Percentiles rank a stretch among this genome's conserved stretches.
These are phyloP conservation scores for Reticulitermes lucifugus DNA, from an alignment of 2,888 invertebrate genomes.

Conservation along the genomic window DNA sequence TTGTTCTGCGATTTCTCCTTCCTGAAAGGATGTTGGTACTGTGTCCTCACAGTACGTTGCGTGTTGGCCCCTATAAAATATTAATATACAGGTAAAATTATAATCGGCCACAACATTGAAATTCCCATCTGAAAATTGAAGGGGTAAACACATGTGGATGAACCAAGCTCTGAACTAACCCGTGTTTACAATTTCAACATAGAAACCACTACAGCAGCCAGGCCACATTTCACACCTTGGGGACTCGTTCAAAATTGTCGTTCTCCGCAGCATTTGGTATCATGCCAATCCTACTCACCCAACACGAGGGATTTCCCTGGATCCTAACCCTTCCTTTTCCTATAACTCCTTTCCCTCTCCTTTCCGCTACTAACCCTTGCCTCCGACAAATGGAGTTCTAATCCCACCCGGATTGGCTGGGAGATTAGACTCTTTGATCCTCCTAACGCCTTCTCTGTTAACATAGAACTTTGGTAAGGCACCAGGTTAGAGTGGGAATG, in stretches of 20 bases:
- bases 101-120: no score
- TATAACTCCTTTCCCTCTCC: background rate
- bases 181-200: background rate
- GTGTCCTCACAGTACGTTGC: no score
- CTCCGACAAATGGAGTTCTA: slow-evolving; percentile 39
- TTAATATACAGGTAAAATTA: no score
- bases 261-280: background rate
- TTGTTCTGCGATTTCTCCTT: no score
- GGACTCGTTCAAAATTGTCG: slow-evolving; percentile 25
- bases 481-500: background rate
- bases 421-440: slow-evolving; percentile 30
- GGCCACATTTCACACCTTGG: slow-evolving; percentile 1
- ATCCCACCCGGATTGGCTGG: slow-evolving; percentile 38
- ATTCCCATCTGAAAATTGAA: no score
- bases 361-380: slow-evolving; percentile 5
- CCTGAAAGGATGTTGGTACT: no score
- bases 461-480: background rate
- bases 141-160: no score
- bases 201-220: background rate
- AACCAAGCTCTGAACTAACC: background rate
- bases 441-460: slow-evolving; percentile 18
- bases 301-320: slow-evolving; percentile 6
- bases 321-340: background rate
- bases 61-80: no score
- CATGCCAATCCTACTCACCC: background rate